Percentiles rank a stretch among this genome's conserved stretches.
Conservation (phyloP, 2,797 vertebrate genomes). For the Chaetophractus vellerosus region DNA sequence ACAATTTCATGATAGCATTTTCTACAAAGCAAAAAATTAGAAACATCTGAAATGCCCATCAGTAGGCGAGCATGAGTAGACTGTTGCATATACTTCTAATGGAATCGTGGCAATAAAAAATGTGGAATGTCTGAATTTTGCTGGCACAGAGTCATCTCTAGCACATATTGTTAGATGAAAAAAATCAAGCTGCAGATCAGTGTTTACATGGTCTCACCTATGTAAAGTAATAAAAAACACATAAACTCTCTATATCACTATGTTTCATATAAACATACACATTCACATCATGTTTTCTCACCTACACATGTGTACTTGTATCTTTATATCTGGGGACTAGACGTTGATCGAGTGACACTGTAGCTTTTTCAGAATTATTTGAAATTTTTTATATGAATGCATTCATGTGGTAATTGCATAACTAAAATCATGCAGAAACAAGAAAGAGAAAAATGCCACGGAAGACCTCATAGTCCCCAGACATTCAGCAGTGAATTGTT, state of each 20-base stretch:
- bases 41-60: slow-evolving; percentile 8
- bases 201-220: not conserved
- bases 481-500: not conserved
- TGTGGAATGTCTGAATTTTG: slow-evolving; percentile 32
- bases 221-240: not conserved
- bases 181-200: not conserved
- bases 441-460: not conserved
- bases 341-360: not conserved
- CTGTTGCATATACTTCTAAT: not conserved
- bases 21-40: slow-evolving; percentile 25
- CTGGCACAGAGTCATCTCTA: not conserved
- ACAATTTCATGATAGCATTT: slow-evolving; percentile 15
- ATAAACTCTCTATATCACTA: not conserved
- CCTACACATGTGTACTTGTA: not conserved
- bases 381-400: not conserved
- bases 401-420: not conserved
- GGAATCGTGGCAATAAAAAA: slow-evolving; percentile 27
- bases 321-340: slow-evolving; percentile 6
- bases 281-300: slow-evolving; percentile 13
- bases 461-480: not conserved
- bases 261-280: not conserved
- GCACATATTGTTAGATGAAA: not conserved
- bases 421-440: slow-evolving; percentile 23
- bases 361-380: not conserved
- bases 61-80: not conserved